Conservation (phyloP, 2,113 vertebrate species). For the Gallinago jamesoni region DNA sequence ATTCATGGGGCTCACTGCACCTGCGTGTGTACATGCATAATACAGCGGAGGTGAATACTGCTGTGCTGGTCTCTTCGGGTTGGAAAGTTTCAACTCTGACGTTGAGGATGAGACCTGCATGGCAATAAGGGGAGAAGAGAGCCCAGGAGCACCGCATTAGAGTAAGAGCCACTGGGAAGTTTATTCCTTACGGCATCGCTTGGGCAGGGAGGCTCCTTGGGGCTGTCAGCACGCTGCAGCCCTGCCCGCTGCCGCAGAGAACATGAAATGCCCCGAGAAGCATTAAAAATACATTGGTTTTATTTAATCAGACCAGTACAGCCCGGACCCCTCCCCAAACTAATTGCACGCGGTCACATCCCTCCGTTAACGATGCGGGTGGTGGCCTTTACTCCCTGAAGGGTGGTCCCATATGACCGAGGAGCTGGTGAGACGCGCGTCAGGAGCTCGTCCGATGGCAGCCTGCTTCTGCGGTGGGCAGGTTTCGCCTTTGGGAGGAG, state of each 20-base stretch:
- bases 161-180: neutral
- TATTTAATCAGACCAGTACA: neutral
- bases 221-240: neutral
- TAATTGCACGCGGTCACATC: neutral
- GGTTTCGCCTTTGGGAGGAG: neutral
- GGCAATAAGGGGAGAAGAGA: neutral
- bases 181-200: neutral
- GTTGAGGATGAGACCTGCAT: conserved; percentile 6
- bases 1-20: neutral
- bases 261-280: accelerated
- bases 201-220: neutral
- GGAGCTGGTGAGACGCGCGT: neutral
- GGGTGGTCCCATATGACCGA: neutral
- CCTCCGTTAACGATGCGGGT: neutral
- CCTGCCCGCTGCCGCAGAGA: neutral
- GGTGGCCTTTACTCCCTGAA: neutral
- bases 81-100: conserved; percentile 15
- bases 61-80: neutral
- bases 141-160: neutral
- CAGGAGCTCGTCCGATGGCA: neutral
- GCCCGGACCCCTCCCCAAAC: neutral
- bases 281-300: neutral
- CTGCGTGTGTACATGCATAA: neutral
- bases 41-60: neutral
- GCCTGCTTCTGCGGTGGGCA: conserved; percentile 3